Percentiles rank a stretch among this genome's conserved stretches.
phyloP scores from a whole-genome alignment of 2,797 vertebrate species.

The Ataeniobius toweri region DNA sequence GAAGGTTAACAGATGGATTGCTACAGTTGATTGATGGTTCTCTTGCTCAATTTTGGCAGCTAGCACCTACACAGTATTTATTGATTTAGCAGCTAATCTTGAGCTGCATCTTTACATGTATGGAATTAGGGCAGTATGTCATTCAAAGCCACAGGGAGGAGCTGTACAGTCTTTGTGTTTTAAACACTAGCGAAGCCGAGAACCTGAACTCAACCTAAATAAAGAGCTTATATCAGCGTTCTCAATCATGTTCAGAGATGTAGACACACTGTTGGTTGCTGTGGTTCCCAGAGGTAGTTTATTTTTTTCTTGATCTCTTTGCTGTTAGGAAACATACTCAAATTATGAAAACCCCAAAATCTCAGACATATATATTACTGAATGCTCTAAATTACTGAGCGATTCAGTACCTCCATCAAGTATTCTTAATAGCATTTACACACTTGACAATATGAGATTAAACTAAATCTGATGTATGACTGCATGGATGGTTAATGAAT shows the following conservation, averaged over 20 bases:
- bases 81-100: conserved; percentile 51
- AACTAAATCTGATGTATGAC: background rate
- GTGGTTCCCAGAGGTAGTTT: conserved; percentile 4
- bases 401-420: background rate
- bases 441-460: background rate
- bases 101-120: conserved; percentile 37
- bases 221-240: conserved; percentile 3
- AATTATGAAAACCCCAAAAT: conserved; percentile 4
- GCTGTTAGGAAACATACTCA: conserved; percentile 5
- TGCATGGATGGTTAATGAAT: background rate
- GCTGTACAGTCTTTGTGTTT: conserved; percentile 20
- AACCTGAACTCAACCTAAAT: conserved; percentile 28
- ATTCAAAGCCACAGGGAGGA: conserved; percentile 24
- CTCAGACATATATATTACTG: background rate
- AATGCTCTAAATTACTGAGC: background rate
- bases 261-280: conserved; percentile 6
- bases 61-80: conserved; percentile 31
- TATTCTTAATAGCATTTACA: background rate
- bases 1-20: conserved; percentile 23
- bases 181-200: background rate
- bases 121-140: conserved; percentile 40
- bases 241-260: conserved; percentile 17
- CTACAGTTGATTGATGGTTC: conserved; percentile 20
- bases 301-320: background rate
- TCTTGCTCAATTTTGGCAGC: conserved; percentile 18